Conservation (phyloP, 2,888 invertebrate genomes). For the Flabesymbios commensalis region DNA sequence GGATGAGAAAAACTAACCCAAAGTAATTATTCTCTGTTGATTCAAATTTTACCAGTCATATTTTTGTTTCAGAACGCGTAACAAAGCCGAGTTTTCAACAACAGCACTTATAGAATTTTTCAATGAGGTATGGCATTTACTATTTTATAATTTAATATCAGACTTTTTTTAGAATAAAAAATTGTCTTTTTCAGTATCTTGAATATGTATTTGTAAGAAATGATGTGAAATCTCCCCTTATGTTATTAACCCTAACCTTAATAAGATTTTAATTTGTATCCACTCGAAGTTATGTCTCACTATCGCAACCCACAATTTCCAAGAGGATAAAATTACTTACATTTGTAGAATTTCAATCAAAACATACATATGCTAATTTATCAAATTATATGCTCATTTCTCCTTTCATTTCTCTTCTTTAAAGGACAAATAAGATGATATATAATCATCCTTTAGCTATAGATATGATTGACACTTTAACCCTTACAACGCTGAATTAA, state of each 20-base stretch:
- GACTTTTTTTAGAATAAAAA: not conserved
- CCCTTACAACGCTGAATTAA: no score
- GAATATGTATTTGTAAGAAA: not conserved
- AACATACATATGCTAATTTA: not conserved
- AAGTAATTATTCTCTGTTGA: not conserved
- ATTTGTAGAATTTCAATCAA: no score
- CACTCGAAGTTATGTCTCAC: no score
- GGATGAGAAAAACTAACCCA: no score
- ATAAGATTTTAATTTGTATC: no score
- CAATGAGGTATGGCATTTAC: constrained; percentile 74
- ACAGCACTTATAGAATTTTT: constrained; percentile 89
- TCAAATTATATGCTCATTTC: not conserved
- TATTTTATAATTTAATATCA: not conserved
- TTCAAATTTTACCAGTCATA: not conserved
- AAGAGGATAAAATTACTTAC: no score
- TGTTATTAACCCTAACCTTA: no score
- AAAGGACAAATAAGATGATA: not conserved
- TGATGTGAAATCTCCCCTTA: no score
- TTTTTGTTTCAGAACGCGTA: constrained; percentile 74
- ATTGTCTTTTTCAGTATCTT: not conserved
- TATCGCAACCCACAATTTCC: no score
- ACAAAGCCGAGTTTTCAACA: constrained; percentile 83
- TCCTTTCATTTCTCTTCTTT: not conserved
- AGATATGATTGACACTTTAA: no score
- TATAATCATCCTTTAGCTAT: not conserved